Percentiles rank a stretch among this genome's conserved stretches.
These are phyloP conservation scores for Scaptomyza polygonia DNA, from an alignment of 2,888 invertebrate species.

Conservation along the genomic window DNA sequence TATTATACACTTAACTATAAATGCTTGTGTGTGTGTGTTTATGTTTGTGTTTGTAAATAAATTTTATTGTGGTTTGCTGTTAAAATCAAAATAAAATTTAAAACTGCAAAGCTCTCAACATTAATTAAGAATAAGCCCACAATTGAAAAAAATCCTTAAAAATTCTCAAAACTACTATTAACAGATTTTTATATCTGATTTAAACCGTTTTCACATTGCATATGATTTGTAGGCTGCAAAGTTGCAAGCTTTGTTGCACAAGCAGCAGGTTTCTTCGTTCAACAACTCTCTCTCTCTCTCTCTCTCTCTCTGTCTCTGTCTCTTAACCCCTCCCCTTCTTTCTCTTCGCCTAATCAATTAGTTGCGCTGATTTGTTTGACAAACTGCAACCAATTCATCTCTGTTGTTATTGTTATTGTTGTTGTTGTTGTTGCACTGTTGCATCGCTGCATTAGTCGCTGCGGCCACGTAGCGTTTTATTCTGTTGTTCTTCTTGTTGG, in stretches of 20 bases:
- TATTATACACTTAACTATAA: too few relatives aligned
- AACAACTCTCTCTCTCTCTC: neutral
- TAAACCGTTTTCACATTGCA: too few relatives aligned
- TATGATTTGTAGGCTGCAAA: too few relatives aligned
- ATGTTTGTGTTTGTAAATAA: too few relatives aligned
- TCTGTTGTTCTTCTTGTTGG: slow-evolving; percentile 24
- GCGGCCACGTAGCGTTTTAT: slow-evolving; percentile 47
- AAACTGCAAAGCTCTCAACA: too few relatives aligned
- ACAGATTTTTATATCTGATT: too few relatives aligned
- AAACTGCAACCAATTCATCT: slow-evolving; percentile 50
- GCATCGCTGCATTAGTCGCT: slow-evolving; percentile 47
- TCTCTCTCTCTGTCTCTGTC: neutral
- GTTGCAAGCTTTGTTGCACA: slow-evolving; percentile 28
- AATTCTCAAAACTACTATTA: too few relatives aligned
- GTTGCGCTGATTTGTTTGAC: slow-evolving; percentile 70
- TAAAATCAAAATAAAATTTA: too few relatives aligned
- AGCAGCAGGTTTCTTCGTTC: slow-evolving; percentile 6
- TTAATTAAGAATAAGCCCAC: too few relatives aligned
- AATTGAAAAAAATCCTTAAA: too few relatives aligned
- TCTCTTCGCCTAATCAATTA: slow-evolving; percentile 59
- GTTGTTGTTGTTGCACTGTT: slow-evolving; percentile 22
- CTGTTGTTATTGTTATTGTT: slow-evolving; percentile 18
- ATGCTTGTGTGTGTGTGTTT: too few relatives aligned
- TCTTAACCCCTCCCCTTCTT: neutral
- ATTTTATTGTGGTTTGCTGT: too few relatives aligned